phyloP scores from a whole-genome alignment of 2,888 invertebrate species.

The Nezara viridula region DNA sequence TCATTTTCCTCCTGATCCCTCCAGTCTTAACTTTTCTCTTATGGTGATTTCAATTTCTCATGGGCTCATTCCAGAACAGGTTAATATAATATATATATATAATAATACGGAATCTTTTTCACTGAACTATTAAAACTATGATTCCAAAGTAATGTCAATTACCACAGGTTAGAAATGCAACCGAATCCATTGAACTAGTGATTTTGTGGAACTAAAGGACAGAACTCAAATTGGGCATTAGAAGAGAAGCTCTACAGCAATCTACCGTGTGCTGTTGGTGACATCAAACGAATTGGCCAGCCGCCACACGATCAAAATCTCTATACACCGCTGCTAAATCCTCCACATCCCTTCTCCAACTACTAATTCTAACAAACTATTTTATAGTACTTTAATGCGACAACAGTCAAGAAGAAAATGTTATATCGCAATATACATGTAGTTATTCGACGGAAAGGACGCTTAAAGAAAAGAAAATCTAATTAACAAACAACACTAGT shows the following conservation, averaged over 20 bases:
- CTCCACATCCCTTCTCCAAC: neutral
- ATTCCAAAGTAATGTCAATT: no score
- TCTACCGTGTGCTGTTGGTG: neutral
- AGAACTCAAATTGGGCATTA: constrained; percentile 1
- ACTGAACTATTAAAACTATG: no score
- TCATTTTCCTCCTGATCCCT: no score
- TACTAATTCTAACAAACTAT: neutral
- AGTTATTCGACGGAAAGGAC: no score
- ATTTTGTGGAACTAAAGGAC: neutral
- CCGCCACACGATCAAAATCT: constrained; percentile 15
- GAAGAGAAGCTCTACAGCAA: neutral
- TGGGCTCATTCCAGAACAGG: no score
- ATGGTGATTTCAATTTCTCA: no score
- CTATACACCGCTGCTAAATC: neutral
- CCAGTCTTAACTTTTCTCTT: no score
- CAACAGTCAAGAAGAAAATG: neutral
- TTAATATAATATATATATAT: no score
- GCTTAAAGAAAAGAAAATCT: no score
- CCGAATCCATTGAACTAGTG: neutral
- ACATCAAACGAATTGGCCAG: constrained; percentile 11
- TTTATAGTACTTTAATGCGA: neutral
- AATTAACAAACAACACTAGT: no score
- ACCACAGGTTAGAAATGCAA: neutral
- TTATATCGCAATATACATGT: neutral
- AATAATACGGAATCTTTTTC: no score